A percentile compares a stretch with the other conserved stretches of the same genome.
Conservation (phyloP, 2,797 vertebrate genomes). For the Microctenopoma stevenorrisi region DNA sequence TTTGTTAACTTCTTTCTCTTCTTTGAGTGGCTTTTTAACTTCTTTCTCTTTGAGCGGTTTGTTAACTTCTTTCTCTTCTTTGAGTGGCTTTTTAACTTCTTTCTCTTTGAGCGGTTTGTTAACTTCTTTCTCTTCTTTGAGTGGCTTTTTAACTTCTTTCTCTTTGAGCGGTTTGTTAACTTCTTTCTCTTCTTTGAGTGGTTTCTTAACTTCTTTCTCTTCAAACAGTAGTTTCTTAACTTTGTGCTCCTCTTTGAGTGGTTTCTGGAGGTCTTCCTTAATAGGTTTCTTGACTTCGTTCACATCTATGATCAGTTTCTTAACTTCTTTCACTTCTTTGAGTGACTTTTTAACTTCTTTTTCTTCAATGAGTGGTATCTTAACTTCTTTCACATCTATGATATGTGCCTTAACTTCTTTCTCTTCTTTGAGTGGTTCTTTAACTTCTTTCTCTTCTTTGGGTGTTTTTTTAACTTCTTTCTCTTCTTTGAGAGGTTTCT, state of each 20-base stretch:
- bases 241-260: no score
- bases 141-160: no score
- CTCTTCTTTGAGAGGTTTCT: no score
- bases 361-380: neutral
- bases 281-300: neutral
- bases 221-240: no score
- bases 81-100: neutral
- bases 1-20: neutral
- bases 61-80: neutral
- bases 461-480: no score
- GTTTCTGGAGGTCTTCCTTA: neutral
- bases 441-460: no score
- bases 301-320: neutral
- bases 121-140: neutral
- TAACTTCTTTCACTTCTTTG: neutral
- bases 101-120: neutral
- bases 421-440: no score
- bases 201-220: no score
- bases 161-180: no score
- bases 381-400: constrained; percentile 12
- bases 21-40: neutral
- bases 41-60: neutral
- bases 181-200: no score
- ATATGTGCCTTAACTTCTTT: no score
- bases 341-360: neutral